Conservation (phyloP, 2,113 vertebrate genomes). For the Oceanodroma tethys region DNA sequence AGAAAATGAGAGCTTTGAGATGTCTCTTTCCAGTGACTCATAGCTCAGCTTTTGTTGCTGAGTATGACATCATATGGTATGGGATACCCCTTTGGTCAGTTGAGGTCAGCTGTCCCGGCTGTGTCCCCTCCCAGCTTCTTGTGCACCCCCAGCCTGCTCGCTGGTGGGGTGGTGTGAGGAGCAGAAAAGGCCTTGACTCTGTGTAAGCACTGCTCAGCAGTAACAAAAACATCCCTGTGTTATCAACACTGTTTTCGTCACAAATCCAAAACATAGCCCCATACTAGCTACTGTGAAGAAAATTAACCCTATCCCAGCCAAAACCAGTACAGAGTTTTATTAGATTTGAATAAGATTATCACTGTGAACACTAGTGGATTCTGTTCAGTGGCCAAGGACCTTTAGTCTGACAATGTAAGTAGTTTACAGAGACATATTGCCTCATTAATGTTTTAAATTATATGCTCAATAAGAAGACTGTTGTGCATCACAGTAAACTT, state of each 20-base stretch:
- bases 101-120: rapidly evolving
- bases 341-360: neutral
- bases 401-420: neutral
- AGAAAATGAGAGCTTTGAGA: neutral
- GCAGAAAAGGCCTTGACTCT: neutral
- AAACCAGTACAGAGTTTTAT: neutral
- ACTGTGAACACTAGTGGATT: neutral
- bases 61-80: neutral
- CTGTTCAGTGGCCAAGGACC: neutral
- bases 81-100: neutral
- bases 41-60: neutral
- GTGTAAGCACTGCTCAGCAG: neutral
- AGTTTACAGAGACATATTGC: neutral
- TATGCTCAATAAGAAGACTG: neutral
- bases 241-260: neutral
- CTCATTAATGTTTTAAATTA: neutral
- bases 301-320: neutral
- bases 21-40: rapidly evolving
- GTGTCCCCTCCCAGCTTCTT: neutral
- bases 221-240: neutral
- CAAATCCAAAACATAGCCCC: neutral
- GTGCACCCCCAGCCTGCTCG: rapidly evolving
- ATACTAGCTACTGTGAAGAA: neutral
- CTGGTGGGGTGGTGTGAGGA: rapidly evolving
- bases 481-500: neutral